These are phyloP conservation scores for Drosophila monieri DNA, from an alignment of 2,888 invertebrate genomes.

Conservation along the genomic window DNA sequence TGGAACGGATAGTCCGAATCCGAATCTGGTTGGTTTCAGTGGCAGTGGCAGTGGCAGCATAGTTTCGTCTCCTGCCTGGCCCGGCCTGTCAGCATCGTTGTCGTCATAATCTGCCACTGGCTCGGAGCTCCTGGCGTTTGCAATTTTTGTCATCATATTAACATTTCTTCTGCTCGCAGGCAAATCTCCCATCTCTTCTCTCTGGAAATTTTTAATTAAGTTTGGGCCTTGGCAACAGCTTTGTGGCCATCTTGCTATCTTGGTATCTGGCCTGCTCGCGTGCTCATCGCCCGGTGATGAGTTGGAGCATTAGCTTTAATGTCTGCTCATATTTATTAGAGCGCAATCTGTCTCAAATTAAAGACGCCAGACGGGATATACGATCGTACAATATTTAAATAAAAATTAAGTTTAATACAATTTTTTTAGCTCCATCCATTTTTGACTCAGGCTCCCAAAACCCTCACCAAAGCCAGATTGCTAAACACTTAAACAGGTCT, in stretches of 20 bases:
- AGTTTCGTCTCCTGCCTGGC: conserved; percentile 9
- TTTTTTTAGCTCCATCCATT: not conserved
- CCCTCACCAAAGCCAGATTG: conserved; percentile 44
- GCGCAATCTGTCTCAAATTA: conserved; percentile 75
- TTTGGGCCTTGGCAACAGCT: conserved; percentile 62
- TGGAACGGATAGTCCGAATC: conserved; percentile 52
- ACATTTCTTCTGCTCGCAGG: conserved; percentile 64
- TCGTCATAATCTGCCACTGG: conserved; percentile 50
- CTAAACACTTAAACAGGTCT: conserved; percentile 62
- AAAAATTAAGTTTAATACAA: no score
- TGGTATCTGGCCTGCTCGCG: conserved; percentile 54
- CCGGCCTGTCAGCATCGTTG: conserved; percentile 45
- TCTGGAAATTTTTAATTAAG: conserved; percentile 79
- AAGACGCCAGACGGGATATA: conserved; percentile 31
- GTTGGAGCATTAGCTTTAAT: conserved; percentile 82
- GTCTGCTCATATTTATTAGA: conserved; percentile 81
- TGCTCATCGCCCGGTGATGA: conserved; percentile 80
- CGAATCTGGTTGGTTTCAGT: conserved; percentile 18
- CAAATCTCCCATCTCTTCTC: conserved; percentile 64
- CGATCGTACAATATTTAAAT: no score
- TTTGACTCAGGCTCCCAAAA: not conserved
- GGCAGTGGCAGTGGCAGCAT: conserved; percentile 1
- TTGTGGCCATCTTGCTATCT: conserved; percentile 3
- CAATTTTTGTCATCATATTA: conserved; percentile 48
- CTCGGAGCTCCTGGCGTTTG: conserved; percentile 42